Evolutionary conservation across 2,113 vertebrate species (phyloP), one percentile per base, ranked within the genome.

Genomic region (Rallus limicola): DNA sequence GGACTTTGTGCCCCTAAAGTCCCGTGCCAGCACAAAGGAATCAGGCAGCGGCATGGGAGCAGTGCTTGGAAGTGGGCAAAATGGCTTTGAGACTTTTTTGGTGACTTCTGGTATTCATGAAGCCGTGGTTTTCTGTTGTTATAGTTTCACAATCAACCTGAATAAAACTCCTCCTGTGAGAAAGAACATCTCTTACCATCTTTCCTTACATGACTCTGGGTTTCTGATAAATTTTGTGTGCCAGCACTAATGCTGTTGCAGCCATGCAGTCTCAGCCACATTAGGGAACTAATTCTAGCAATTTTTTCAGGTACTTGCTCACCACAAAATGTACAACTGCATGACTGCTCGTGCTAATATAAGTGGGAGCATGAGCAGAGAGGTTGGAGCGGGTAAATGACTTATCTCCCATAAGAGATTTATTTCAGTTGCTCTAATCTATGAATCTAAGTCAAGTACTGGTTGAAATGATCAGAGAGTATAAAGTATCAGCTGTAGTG

Each of bases 271-370:
- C 53, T 87, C 1, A 1, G 29, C 59, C 28, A 60, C 48, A 42
- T 94, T 52, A 71, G 44, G 34, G 19, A 91, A 46, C 12, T 52
- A 46, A 64, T 60, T 78, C 24, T 52, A 56, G 52, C 11, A 77
- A 8, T 6, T 34, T 44, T 77, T 83, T 91, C 31, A 60, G 13
- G 10, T 89, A 16, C 28, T 84, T 44, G 19, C 48, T 87, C 93
- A n/a, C n/a, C 77, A 7, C 4, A 9, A 85, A 88, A 31, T 12
- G 7, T 79, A 58, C 13, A 87, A 52, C 13, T 74, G 18, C n/a
- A 5, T 48, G 50, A 13, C 29, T 60, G 48, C 44, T 82, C 0
- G 0, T 11, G 26, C 62, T 62, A 3, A 29, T 38, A 0, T 75
- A 59, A 91, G 58, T 2, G 3, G 53, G 24, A 79, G 5, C 26